Evolutionary conservation across 2,113 vertebrate genomes (phyloP).

Genomic region (Equus przewalskii): DNA sequence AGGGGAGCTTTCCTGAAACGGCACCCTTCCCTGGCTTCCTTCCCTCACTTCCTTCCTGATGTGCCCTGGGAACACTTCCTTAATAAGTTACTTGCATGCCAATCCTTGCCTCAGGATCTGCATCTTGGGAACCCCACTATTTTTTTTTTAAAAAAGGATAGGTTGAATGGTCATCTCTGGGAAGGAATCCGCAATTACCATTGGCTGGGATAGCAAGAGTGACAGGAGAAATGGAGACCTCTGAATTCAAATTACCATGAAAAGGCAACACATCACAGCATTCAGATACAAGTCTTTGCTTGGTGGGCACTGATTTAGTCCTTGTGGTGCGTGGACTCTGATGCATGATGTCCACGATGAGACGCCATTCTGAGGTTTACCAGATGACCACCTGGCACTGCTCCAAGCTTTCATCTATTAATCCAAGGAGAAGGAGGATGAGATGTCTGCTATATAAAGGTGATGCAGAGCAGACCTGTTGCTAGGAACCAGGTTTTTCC

Average conservation of each 20-base stretch:
- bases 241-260: not conserved
- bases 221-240: not conserved
- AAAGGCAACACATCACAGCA: not conserved
- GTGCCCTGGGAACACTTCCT: not conserved
- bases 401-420: not conserved
- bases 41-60: not conserved
- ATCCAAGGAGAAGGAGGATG: not conserved
- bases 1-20: not conserved
- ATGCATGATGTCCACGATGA: not conserved
- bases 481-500: constrained; percentile 8
- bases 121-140: not conserved
- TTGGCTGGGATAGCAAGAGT: not conserved
- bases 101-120: constrained; percentile 1
- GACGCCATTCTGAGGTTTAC: constrained; percentile 42
- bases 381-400: constrained; percentile 29
- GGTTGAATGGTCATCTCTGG: not conserved
- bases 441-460: not conserved
- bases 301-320: not conserved
- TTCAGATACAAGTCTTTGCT: constrained; percentile 2
- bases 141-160: not conserved
- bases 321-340: not conserved
- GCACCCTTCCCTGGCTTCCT: not conserved
- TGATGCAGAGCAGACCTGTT: not conserved
- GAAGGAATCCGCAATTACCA: not conserved
- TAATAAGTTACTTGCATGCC: not conserved